These are phyloP conservation scores for Gari tellinella DNA, from an alignment of 2,888 invertebrate species.

Conservation along the genomic window DNA sequence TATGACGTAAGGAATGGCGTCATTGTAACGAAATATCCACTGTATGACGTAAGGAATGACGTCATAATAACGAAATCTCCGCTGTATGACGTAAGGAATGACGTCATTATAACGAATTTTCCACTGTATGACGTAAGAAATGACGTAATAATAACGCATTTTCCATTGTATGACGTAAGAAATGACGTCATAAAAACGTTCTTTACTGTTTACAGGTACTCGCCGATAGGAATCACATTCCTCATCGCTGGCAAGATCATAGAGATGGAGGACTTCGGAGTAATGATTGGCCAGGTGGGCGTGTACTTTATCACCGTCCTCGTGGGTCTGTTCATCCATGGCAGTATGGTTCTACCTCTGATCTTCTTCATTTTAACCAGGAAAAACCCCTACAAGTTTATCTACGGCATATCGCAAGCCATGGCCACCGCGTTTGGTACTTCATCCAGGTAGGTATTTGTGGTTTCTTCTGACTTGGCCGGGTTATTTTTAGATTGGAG, in stretches of 20 bases:
- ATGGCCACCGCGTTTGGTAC: conserved; percentile 98
- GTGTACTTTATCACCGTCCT: conserved; percentile 95
- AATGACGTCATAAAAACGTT: no score
- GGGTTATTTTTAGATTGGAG: no score
- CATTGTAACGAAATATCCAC: no score
- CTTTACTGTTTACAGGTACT: conserved; percentile 74
- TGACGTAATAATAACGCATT: no score
- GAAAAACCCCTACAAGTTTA: conserved; percentile 81
- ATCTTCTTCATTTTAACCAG: conserved; percentile 88
- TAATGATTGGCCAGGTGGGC: conserved; percentile 93
- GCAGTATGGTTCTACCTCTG: conserved; percentile 94
- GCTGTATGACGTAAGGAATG: no score
- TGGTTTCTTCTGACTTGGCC: no score
- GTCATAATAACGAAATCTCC: no score
- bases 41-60: no score
- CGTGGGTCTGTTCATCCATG: conserved; percentile 93
- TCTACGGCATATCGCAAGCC: conserved; percentile 86
- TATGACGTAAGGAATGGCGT: no score
- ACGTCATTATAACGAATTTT: no score
- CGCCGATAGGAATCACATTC: conserved; percentile 80
- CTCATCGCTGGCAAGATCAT: conserved; percentile 93
- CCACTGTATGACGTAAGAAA: no score
- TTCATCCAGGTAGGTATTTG: conserved; percentile 91
- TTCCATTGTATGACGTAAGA: no score
- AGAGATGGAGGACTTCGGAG: conserved; percentile 94